Evolutionary conservation across 2,888 invertebrate species (phyloP).

Genomic region (Chymomyza procnemis): DNA sequence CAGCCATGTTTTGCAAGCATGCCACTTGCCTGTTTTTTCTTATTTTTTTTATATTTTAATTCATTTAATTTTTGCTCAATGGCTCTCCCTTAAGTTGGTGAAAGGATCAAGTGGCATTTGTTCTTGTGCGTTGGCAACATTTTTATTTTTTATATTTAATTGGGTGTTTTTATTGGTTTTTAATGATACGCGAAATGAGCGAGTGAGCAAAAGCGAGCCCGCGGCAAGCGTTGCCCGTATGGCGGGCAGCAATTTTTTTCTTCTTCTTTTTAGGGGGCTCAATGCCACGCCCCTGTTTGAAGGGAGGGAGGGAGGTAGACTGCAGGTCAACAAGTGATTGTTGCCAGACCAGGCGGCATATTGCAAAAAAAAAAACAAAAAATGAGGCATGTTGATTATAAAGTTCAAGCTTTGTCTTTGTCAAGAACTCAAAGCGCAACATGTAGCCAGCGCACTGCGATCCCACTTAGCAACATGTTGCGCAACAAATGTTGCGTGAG

Average conservation of each 20-base stretch:
- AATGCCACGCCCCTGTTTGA: slow-evolving; percentile 53
- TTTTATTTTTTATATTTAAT: slow-evolving; percentile 61
- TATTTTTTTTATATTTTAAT: slow-evolving; percentile 6
- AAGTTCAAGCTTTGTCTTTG: slow-evolving; percentile 64
- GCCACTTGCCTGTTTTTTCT: background rate
- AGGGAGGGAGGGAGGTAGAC: too few relatives aligned
- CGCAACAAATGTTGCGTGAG: background rate
- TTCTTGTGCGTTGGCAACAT: slow-evolving; percentile 42
- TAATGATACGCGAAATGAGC: slow-evolving; percentile 72
- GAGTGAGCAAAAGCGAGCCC: slow-evolving; percentile 47
- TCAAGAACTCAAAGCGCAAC: slow-evolving; percentile 41
- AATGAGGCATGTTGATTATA: slow-evolving; percentile 48
- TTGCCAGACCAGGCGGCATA: slow-evolving; percentile 57
- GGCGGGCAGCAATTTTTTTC: too few relatives aligned
- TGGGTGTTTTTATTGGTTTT: slow-evolving; percentile 72
- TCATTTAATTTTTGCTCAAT: slow-evolving; percentile 21
- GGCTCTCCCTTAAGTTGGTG: slow-evolving; percentile 38
- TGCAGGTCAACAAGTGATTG: slow-evolving; percentile 52
- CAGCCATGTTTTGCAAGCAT: too few relatives aligned
- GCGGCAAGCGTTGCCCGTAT: slow-evolving; percentile 32
- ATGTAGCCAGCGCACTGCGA: background rate
- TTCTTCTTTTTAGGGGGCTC: slow-evolving; percentile 14
- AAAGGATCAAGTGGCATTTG: slow-evolving; percentile 72
- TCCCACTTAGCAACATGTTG: slow-evolving; percentile 31
- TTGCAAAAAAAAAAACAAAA: too few relatives aligned